Percentiles rank a stretch among this genome's conserved stretches.
These are phyloP conservation scores for Steatornis caripensis DNA, from an alignment of 2,113 vertebrate species.

Conservation along the genomic window DNA sequence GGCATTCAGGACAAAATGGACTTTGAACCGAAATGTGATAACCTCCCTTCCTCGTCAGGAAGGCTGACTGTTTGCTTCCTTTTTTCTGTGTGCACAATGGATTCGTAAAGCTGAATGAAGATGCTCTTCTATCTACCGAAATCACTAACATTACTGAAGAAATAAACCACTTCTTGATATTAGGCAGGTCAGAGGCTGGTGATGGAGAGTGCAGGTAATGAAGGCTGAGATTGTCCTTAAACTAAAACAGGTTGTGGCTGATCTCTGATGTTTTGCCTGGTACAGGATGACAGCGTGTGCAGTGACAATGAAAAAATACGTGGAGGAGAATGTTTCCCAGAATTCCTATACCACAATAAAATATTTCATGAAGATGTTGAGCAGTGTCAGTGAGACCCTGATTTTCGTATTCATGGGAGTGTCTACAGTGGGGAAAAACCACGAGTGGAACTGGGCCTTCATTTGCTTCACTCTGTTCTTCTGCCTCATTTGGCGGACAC, in stretches of 20 bases:
- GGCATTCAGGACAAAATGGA: neutral
- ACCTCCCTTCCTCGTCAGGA: neutral
- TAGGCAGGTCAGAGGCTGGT: neutral
- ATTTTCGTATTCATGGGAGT: conserved; percentile 97
- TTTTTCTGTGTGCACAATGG: neutral
- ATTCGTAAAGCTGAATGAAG: neutral
- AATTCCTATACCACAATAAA: conserved; percentile 93
- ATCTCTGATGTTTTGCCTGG: neutral
- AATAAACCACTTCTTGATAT: neutral
- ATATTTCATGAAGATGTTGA: conserved; percentile 94
- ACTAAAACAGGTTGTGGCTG: neutral
- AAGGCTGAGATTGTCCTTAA: neutral
- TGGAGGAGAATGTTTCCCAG: conserved; percentile 94
- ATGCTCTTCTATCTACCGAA: neutral
- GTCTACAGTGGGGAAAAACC: conserved; percentile 88
- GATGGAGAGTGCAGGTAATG: neutral
- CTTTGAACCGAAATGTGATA: neutral
- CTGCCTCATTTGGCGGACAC: conserved; percentile 85
- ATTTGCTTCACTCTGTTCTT: conserved; percentile 87
- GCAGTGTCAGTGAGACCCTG: conserved; percentile 90
- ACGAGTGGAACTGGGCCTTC: conserved; percentile 96
- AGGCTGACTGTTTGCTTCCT: neutral
- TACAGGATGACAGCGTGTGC: conserved; percentile 91
- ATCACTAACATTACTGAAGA: neutral
- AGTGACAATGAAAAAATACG: conserved; percentile 95